Percentiles rank a stretch among this genome's conserved stretches.
Conservation (phyloP, 2,888 invertebrate species). For the Metellina segmentata region DNA sequence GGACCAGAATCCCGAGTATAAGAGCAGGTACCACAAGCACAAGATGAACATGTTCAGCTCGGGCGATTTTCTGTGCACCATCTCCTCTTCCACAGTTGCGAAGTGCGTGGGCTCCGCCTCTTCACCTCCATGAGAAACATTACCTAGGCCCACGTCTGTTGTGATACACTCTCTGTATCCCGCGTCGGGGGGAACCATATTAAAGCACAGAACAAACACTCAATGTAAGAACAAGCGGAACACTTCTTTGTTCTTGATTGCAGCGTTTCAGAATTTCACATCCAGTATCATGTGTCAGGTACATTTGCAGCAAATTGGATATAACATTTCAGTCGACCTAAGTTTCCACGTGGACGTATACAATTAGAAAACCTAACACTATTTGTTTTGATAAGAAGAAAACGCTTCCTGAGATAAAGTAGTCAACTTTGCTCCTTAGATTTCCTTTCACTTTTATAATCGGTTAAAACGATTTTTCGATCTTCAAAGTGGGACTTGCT, state of each 20-base stretch:
- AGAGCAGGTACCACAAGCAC: conserved; percentile 72
- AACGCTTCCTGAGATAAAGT: too few relatives aligned
- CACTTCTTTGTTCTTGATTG: not conserved
- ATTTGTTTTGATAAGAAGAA: too few relatives aligned
- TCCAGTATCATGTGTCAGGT: too few relatives aligned
- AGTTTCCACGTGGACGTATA: too few relatives aligned
- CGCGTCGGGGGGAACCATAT: not conserved
- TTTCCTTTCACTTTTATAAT: too few relatives aligned
- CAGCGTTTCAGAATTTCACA: too few relatives aligned
- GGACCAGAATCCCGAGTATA: conserved; percentile 74
- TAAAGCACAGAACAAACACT: not conserved
- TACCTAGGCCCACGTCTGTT: not conserved
- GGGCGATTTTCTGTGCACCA: conserved; percentile 80
- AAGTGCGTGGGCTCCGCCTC: not conserved
- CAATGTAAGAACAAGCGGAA: not conserved
- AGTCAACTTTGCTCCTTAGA: too few relatives aligned
- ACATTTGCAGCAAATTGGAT: too few relatives aligned
- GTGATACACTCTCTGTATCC: not conserved
- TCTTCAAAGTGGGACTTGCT: too few relatives aligned
- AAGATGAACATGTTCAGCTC: conserved; percentile 72
- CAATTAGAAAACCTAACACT: too few relatives aligned
- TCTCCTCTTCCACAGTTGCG: not conserved
- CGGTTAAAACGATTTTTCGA: too few relatives aligned
- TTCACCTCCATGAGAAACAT: not conserved
- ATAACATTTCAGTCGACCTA: too few relatives aligned